Evolutionary conservation across 2,888 invertebrate species (phyloP), one percentile per base, ranked within the genome.

Genomic region (Leptopilina syphax): DNA sequence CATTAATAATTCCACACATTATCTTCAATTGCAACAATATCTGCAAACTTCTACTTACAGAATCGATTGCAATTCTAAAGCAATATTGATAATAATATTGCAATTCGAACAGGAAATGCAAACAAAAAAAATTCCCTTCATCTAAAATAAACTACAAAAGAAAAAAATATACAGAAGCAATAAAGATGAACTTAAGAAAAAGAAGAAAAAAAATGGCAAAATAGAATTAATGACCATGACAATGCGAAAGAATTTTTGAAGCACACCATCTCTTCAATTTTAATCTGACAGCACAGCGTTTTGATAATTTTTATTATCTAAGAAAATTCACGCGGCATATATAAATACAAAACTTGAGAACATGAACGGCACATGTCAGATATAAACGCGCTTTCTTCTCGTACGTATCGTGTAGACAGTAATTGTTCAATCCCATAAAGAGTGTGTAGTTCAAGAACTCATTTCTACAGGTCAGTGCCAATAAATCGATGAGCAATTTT

Each of bases 341-440:
- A 85, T 86, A 88, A 85, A 84, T 87, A 50, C 50, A 86, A 82
- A 81, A 76, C 44, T 66, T 34, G 54, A n/a, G 44, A 57, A 77
- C 66, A 9, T 47, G 57, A 82, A 73, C 77, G 79, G 81, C 77
- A 66, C 80, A 70, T 77, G 81, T 83, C 80, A 82, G 65, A 77
- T 76, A 34, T 57, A 34, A 13, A 13, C 57, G 57, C 34, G 57
- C 54, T n/a, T 27, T 57, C 34, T 34, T 34, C 34, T 34, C 54
- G 57, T 10, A 3, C 73, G 57, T 73, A 57, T 73, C 73, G n/a
- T 57, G 34, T 12, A 34, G 41, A 65, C n/a, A 57, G n/a, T 34
- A 73, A 34, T 34, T 73, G 12, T 27, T n/a, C 41, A 34, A 34
- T 57, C 57, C 9, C n/a, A 41, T n/a, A 6, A 34, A 73, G 34